A percentile compares a stretch with the other conserved stretches of the same genome.
Evolutionary conservation across 2,888 invertebrate genomes (phyloP).

Genomic region (Panzeria rudis): DNA sequence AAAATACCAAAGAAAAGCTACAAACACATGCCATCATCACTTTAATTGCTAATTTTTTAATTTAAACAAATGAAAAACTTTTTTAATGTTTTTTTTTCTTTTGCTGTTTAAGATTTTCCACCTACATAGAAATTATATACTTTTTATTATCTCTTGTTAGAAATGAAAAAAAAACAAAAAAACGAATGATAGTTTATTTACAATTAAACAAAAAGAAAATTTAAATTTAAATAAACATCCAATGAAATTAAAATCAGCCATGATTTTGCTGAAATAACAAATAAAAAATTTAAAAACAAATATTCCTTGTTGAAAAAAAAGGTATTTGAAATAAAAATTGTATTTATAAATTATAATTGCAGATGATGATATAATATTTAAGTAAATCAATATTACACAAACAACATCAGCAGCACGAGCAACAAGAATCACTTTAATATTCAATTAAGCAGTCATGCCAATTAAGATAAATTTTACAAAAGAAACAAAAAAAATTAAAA

Average conservation of each 20-base stretch:
- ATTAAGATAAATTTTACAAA: slow-evolving; percentile 58
- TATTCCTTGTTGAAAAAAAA: background rate
- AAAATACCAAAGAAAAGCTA: background rate
- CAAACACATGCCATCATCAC: slow-evolving; percentile 32
- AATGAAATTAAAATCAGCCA: slow-evolving; percentile 59
- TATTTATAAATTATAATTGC: slow-evolving; percentile 21
- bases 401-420: slow-evolving; percentile 29
- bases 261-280: slow-evolving; percentile 50
- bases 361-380: slow-evolving; percentile 44
- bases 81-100: background rate
- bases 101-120: slow-evolving; percentile 26
- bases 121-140: slow-evolving; percentile 22
- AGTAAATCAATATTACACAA: slow-evolving; percentile 50
- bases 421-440: slow-evolving; percentile 44
- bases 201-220: slow-evolving; percentile 56
- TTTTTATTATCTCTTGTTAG: slow-evolving; percentile 49
- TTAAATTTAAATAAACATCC: slow-evolving; percentile 63
- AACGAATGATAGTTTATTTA: slow-evolving; percentile 57
- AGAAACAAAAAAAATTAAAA: background rate
- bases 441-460: slow-evolving; percentile 51
- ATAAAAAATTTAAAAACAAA: slow-evolving; percentile 21
- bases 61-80: slow-evolving; percentile 42
- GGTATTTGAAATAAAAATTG: slow-evolving; percentile 6
- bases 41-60: slow-evolving; percentile 34
- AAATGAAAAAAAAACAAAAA: background rate